Base-by-base conservation (phyloP, 1,140 invertebrate genomes). In the Bathynomus jamesi region DNA sequence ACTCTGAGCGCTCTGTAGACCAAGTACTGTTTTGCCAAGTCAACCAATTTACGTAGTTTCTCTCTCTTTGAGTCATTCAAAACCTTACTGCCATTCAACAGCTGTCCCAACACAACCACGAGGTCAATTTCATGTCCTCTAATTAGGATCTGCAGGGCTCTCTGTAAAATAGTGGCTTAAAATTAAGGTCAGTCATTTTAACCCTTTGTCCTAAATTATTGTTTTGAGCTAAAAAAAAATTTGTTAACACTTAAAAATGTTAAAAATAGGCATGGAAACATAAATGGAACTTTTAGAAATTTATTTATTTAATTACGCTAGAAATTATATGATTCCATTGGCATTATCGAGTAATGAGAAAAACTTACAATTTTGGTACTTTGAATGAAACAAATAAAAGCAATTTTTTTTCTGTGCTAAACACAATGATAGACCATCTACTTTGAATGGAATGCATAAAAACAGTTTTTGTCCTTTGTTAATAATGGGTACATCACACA, bases 91-190 rank as follows among this genome's bases (percentile, higher is more conserved):
- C 29, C 32, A 2, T 79, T 77, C 21, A 84, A 74, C 8, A 81
- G 80, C 24, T 69, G 76, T 46, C 82, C 82, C 27, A 82, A 73
- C 60, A 79, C 78, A 28, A 82, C 78, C 25, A 82, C 83, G 13
- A 85, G 77, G 72, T 84, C 83, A 60, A 83, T 67, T 70, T 84
- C 84, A 79, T 83, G 79, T 25, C 82, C 83, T 69, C 82, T 78
- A 10, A 85, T 80, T 32, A 85, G 77, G 62, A 79, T 79, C 40
- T 78, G 78, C 61, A 85, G 74, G n/a, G 83, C 82, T 69, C 77
- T 77, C 83, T 85, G 79, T 61, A 78, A 79, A 17, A 13, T 10
- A 60, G n/a, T 27, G n/a, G 3, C 27, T 5, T 5, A 67, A 67
- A n/a, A 8, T 11, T 11, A 28, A n/a, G 10, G 25, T 62, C 17